Percentiles rank a stretch among this genome's conserved stretches.
phyloP scores from a whole-genome alignment of 2,888 invertebrate species.

The Leptinotarsa haldemani region DNA sequence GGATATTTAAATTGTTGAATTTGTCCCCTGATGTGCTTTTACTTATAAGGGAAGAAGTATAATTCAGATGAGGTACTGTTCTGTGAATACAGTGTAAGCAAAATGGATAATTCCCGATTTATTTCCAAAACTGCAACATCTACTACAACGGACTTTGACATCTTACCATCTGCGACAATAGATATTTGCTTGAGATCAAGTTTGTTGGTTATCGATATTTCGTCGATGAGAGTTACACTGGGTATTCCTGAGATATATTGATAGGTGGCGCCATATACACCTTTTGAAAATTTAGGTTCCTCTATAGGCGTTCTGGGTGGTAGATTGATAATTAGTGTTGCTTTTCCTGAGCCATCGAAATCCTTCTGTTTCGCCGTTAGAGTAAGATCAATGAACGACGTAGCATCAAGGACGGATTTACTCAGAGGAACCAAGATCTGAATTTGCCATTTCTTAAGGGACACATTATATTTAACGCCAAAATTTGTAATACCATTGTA shows the following conservation, averaged over 20 bases:
- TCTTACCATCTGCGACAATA: slow-evolving; percentile 27
- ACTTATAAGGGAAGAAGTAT: no score
- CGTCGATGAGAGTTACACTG: slow-evolving; percentile 22
- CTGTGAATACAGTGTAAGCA: no score
- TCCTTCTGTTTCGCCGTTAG: slow-evolving; percentile 36
- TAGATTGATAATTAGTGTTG: slow-evolving; percentile 40
- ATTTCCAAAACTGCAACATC: background rate
- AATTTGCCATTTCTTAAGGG: background rate
- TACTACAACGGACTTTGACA: background rate
- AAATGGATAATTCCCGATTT: no score
- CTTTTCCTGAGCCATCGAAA: slow-evolving; percentile 27
- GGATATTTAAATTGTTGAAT: no score
- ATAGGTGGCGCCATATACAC: slow-evolving; percentile 34
- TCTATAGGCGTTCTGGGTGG: slow-evolving; percentile 9
- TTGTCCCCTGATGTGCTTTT: no score
- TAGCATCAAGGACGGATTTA: background rate
- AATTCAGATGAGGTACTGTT: no score
- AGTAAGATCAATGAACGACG: slow-evolving; percentile 34
- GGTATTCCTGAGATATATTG: slow-evolving; percentile 10
- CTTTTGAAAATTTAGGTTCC: slow-evolving; percentile 32
- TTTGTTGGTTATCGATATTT: slow-evolving; percentile 19
- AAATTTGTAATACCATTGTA: background rate
- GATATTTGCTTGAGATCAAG: slow-evolving; percentile 18
- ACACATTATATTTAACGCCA: background rate
- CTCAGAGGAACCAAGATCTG: background rate